Evolutionary conservation across 2,888 invertebrate genomes (phyloP).

Genomic region (Trachelus troglodyta): DNA sequence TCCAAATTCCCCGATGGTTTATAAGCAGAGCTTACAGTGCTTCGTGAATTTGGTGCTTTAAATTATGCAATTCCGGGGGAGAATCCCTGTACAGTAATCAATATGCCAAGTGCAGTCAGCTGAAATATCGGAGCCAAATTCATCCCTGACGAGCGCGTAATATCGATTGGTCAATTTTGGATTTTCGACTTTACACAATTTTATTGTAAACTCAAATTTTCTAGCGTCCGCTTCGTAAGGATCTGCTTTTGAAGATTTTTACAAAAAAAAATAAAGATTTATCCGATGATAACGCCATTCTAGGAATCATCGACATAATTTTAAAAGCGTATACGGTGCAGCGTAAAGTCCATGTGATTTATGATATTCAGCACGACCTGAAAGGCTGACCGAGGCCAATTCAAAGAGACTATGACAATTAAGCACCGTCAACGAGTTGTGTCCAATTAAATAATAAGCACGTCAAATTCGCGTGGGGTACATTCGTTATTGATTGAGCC

Average conservation of each 20-base stretch:
- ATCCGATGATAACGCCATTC: not conserved
- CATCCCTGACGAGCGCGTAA: not conserved
- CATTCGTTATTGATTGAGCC: conserved; percentile 53
- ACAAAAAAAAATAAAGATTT: too few relatives aligned
- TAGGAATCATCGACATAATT: not conserved
- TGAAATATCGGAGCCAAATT: not conserved
- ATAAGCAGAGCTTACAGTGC: not conserved
- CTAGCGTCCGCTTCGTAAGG: too few relatives aligned
- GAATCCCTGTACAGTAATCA: not conserved
- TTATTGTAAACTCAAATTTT: not conserved
- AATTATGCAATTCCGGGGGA: not conserved
- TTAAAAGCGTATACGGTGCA: not conserved
- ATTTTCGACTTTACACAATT: not conserved
- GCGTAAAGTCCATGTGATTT: not conserved
- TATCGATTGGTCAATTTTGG: not conserved
- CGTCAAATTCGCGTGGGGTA: conserved; percentile 43
- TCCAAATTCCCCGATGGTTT: not conserved
- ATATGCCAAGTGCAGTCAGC: not conserved
- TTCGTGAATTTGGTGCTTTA: not conserved
- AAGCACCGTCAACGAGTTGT: conserved; percentile 1
- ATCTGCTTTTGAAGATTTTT: too few relatives aligned
- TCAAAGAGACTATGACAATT: not conserved
- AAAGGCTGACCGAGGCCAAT: not conserved
- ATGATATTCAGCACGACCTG: not conserved
- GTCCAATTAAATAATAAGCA: conserved; percentile 39